These are phyloP conservation scores for Sabatieria punctata DNA, from an alignment of 2,888 invertebrate genomes.

Conservation along the genomic window DNA sequence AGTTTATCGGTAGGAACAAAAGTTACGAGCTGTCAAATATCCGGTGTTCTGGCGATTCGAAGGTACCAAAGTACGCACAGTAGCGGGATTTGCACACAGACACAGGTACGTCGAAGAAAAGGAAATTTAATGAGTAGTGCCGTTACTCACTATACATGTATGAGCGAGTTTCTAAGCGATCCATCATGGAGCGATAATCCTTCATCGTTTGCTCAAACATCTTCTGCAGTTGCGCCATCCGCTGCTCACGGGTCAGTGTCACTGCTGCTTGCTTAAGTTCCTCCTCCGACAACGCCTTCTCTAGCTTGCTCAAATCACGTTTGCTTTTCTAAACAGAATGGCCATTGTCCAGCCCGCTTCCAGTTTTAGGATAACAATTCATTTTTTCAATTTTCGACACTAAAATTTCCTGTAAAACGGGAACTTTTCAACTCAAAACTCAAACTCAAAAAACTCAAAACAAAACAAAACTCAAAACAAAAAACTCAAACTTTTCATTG, in stretches of 20 bases:
- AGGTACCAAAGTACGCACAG: too few species aligned
- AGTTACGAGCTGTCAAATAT: too few species aligned
- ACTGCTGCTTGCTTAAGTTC: slow-evolving; percentile 42
- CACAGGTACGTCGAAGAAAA: too few species aligned
- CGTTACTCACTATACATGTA: too few species aligned
- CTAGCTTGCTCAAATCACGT: slow-evolving; percentile 47
- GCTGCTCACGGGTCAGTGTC: slow-evolving; percentile 45
- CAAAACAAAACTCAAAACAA: too few species aligned
- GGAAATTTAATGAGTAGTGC: too few species aligned
- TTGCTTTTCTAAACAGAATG: slow-evolving; percentile 45
- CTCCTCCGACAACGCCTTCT: slow-evolving; percentile 44
- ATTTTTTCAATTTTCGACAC: slow-evolving; percentile 3
- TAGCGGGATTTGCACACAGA: too few species aligned
- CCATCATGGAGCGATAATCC: slow-evolving; percentile 42
- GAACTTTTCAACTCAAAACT: too few species aligned
- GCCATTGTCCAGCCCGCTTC: not conserved
- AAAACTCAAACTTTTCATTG: too few species aligned
- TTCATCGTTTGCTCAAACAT: slow-evolving; percentile 47
- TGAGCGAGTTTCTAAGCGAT: slow-evolving; percentile 21
- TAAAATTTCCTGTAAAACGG: slow-evolving; percentile 1
- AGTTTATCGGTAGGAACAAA: too few species aligned
- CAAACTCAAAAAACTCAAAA: too few species aligned
- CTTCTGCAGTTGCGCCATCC: slow-evolving; percentile 46
- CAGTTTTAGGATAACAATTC: not conserved
- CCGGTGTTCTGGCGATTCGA: too few species aligned